Conservation (phyloP, 2,797 vertebrate species). For the Miichthys miiuy region DNA sequence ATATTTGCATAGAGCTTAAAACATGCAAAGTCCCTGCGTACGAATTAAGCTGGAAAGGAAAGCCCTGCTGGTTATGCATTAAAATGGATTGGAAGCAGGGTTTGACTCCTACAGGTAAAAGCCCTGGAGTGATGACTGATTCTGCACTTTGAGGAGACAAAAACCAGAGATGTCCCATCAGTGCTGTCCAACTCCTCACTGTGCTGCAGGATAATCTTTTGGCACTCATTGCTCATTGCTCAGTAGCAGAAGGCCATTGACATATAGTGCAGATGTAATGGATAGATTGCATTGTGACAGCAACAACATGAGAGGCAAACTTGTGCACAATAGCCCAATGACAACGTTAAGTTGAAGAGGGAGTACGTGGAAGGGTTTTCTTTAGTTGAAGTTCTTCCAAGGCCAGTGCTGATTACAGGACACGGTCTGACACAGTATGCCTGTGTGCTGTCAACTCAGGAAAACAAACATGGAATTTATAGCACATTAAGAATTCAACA, state of each 20-base stretch:
- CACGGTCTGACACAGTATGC: constrained; percentile 77
- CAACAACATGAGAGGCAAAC: constrained; percentile 40
- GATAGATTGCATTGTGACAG: constrained; percentile 44
- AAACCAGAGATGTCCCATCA: constrained; percentile 75
- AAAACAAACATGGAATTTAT: constrained; percentile 88
- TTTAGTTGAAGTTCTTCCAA: constrained; percentile 72
- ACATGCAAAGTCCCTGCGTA: constrained; percentile 89
- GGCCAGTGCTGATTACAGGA: constrained; percentile 81
- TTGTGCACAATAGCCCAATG: constrained; percentile 49
- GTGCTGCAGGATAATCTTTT: constrained; percentile 74
- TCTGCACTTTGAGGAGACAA: constrained; percentile 79
- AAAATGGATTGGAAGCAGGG: constrained; percentile 86
- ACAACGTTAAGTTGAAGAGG: constrained; percentile 48
- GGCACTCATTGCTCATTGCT: constrained; percentile 45
- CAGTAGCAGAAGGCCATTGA: constrained; percentile 61
- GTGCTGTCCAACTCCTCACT: constrained; percentile 72
- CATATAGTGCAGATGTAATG: constrained; percentile 36
- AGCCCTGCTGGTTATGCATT: constrained; percentile 88
- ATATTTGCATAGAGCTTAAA: constrained; percentile 91
- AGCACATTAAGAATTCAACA: constrained; percentile 88
- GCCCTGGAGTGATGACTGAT: constrained; percentile 75
- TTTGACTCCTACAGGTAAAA: constrained; percentile 88
- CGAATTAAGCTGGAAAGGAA: constrained; percentile 88
- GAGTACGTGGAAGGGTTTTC: constrained; percentile 39
- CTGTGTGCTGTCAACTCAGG: constrained; percentile 80